Evolutionary conservation across 1,140 invertebrate genomes (phyloP), one percentile per base, ranked within the genome.

Genomic region (Drosophila ercepeae): DNA sequence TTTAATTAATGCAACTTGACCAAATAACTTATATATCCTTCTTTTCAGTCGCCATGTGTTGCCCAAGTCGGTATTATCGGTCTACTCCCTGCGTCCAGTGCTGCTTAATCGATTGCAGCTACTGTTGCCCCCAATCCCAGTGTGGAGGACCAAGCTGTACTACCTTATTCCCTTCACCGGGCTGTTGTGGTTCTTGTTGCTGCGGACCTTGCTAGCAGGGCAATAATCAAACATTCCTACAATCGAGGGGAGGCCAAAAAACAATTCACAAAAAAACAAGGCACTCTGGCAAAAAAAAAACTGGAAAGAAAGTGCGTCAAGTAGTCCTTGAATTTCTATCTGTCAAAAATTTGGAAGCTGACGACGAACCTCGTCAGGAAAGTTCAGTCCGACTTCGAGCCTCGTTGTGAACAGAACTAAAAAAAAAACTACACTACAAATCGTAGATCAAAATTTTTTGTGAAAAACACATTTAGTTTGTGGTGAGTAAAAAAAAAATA

Each of bases 81-180:
- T 42, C 23, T 2, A 67, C 76, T 2, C 72, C 77, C 36, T 81
- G 77, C 36, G 77, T 79, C 2, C 76, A 81, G 41, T 81, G 76
- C 57, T 81, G 77, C 36, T 52, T 81, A 0, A 54, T 81, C 45
- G 77, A 81, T 14, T 79, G 72, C 49, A 81, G 77, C 16, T 81
- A 81, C 27, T 59, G 67, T 18, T 81, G 77, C 34, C 64, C 68
- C 27, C 16, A 11, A 18, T 72, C 77, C 4, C n/a, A 36, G 9
- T 68, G 64, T 8, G 36, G 57, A 19, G 39, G 57, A 16, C 27
- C 57, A 14, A 42, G 11, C 23, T 65, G 61, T 23, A 50, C 25
- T 45, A 42, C 55, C 36, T 4, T 50, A 16, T 36, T 18, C 44
- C 0, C 36, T 8, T 16, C 36, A 4, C 39, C 14, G 6, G 36